Conservation (phyloP, 2,888 invertebrate genomes). For the Drosophila mimetica region DNA sequence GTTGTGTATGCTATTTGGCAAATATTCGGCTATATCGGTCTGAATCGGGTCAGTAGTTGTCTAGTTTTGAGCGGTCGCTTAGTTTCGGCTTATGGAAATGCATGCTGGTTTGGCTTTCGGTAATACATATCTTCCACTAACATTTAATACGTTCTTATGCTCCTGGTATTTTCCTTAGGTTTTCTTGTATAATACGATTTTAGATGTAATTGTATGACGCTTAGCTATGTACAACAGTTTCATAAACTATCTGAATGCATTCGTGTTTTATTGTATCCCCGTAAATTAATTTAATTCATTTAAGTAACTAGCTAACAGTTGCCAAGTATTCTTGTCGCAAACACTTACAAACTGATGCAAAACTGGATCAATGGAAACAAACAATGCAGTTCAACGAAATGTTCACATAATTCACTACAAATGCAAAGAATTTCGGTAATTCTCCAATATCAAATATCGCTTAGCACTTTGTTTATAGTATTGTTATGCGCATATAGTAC, state of each 20-base stretch:
- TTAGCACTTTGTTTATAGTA: slow-evolving; percentile 42
- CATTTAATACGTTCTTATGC: slow-evolving; percentile 47
- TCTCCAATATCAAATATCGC: slow-evolving; percentile 19
- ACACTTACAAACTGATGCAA: slow-evolving; percentile 58
- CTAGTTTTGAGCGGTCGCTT: slow-evolving; percentile 34
- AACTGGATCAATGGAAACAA: slow-evolving; percentile 53
- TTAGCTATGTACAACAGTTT: slow-evolving; percentile 77
- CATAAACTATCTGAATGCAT: slow-evolving; percentile 68
- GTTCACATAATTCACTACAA: slow-evolving; percentile 42
- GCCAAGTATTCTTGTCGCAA: slow-evolving; percentile 47
- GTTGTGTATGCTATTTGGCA: slow-evolving; percentile 41
- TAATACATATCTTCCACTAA: slow-evolving; percentile 33
- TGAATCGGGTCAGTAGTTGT: slow-evolving; percentile 21
- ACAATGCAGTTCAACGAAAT: slow-evolving; percentile 68
- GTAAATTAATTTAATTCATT: slow-evolving; percentile 66
- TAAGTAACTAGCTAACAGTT: slow-evolving; percentile 80
- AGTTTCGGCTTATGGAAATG: slow-evolving; percentile 64
- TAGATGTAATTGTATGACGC: slow-evolving; percentile 46
- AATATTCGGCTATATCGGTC: slow-evolving; percentile 46
- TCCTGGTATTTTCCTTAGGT: slow-evolving; percentile 14
- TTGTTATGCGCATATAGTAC: slow-evolving; percentile 39
- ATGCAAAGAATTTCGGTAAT: slow-evolving; percentile 34
- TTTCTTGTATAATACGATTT: slow-evolving; percentile 35
- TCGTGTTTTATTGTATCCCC: slow-evolving; percentile 38
- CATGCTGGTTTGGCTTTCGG: slow-evolving; percentile 74